phyloP scores from a whole-genome alignment of 2,888 invertebrate genomes.

The Thysanoteuthis rhombus region DNA sequence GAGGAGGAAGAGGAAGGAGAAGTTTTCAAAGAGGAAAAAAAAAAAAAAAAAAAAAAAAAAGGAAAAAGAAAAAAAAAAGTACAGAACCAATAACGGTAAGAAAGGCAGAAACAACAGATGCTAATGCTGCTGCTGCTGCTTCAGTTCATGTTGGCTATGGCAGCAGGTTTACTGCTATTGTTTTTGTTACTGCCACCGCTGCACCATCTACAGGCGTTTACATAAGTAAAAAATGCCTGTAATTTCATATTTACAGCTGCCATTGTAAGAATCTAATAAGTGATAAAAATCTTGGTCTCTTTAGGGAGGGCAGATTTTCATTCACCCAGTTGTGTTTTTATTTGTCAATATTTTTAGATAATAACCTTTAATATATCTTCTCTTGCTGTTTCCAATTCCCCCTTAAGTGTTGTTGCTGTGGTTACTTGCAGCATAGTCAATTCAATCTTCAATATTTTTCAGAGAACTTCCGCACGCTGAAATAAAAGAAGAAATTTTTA shows the following conservation, averaged over 20 bases:
- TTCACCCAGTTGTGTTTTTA: not conserved
- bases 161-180: not conserved
- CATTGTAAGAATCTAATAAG: not conserved
- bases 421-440: not conserved
- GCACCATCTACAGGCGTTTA: not conserved
- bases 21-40: not conserved
- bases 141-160: not conserved
- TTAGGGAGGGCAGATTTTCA: conserved; percentile 12
- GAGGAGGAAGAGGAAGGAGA: not conserved
- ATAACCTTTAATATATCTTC: not conserved
- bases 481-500: not conserved
- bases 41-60: not conserved
- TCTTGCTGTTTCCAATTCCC: not conserved
- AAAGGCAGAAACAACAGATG: not conserved
- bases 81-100: not conserved
- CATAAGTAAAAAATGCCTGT: not conserved
- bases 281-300: not conserved
- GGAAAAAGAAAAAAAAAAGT: not conserved
- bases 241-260: not conserved
- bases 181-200: not conserved
- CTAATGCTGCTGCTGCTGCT: not conserved
- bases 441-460: conserved; percentile 30
- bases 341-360: not conserved
- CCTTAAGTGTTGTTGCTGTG: conserved; percentile 12
- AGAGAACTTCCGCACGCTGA: conserved; percentile 25